Evolutionary conservation across 2,797 vertebrate genomes (phyloP).

Genomic region (Oreortyx pictus): DNA sequence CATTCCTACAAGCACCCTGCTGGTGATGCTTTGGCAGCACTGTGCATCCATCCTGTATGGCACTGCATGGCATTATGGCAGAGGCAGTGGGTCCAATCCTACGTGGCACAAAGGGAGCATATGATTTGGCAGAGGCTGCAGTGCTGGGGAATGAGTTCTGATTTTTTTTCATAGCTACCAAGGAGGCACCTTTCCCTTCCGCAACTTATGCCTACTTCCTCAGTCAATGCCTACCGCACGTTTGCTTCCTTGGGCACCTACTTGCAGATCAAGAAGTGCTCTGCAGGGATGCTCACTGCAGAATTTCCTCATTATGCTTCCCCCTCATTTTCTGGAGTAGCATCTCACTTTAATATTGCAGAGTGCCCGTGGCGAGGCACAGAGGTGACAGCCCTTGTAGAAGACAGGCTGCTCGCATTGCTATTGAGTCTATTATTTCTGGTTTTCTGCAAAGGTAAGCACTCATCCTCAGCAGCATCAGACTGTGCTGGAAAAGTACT

Average conservation of each 20-base stretch:
- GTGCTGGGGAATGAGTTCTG: neutral
- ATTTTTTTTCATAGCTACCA: neutral
- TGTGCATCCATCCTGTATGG: neutral
- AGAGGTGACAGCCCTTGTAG: neutral
- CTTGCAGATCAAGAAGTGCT: neutral
- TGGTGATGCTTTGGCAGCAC: neutral
- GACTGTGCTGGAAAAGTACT: neutral
- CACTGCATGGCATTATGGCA: neutral
- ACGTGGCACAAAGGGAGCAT: rapidly evolving
- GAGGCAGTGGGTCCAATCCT: neutral
- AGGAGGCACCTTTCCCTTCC: neutral
- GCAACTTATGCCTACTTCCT: neutral
- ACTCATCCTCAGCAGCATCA: neutral
- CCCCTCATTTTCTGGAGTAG: neutral
- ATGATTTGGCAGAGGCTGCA: neutral
- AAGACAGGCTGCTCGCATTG: neutral
- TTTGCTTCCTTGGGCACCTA: neutral
- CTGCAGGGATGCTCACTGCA: neutral
- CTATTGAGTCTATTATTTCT: neutral
- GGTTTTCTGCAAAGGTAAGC: neutral
- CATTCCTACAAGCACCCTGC: neutral
- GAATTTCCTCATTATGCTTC: neutral
- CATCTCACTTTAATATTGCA: neutral
- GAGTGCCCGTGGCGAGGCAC: neutral
- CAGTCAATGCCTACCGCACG: neutral